Conservation (phyloP, 2,797 vertebrate genomes). For the Dipus sagitta region DNA sequence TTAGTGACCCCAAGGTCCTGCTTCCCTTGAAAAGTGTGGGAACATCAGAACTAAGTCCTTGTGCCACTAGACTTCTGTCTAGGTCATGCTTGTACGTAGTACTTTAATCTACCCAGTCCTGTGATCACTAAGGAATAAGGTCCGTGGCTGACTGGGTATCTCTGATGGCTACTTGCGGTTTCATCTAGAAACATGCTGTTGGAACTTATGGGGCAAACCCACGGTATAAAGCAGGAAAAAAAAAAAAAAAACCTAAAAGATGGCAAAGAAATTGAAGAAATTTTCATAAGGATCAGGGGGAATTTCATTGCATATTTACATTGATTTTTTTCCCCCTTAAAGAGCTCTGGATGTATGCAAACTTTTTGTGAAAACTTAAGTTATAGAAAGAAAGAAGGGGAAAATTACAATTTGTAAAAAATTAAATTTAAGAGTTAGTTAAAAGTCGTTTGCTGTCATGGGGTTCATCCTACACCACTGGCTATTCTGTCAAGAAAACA, state of each 20-base stretch:
- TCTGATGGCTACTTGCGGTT: constrained; percentile 86
- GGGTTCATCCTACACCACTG: neutral
- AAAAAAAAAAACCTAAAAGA: constrained; percentile 85
- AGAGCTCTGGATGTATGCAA: neutral
- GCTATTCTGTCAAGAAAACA: neutral
- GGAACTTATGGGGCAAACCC: constrained; percentile 83
- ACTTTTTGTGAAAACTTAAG: constrained; percentile 23
- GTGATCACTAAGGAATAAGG: constrained; percentile 86
- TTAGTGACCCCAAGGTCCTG: constrained; percentile 81
- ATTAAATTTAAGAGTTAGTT: constrained; percentile 30
- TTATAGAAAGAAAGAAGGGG: neutral
- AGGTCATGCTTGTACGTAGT: neutral
- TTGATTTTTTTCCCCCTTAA: neutral
- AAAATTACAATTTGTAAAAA: constrained; percentile 9
- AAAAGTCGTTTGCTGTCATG: neutral
- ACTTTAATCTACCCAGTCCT: constrained; percentile 5
- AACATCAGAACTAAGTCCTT: constrained; percentile 6
- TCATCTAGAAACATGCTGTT: constrained; percentile 87
- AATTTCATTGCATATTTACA: constrained; percentile 31
- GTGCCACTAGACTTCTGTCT: constrained; percentile 6
- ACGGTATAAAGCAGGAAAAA: constrained; percentile 78
- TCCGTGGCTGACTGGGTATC: constrained; percentile 85
- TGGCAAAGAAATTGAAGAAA: constrained; percentile 76
- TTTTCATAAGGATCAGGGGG: constrained; percentile 15
- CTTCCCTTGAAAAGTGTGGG: constrained; percentile 30